These are phyloP conservation scores for Epinephelus moara DNA, from an alignment of 2,113 vertebrate species.

Conservation along the genomic window DNA sequence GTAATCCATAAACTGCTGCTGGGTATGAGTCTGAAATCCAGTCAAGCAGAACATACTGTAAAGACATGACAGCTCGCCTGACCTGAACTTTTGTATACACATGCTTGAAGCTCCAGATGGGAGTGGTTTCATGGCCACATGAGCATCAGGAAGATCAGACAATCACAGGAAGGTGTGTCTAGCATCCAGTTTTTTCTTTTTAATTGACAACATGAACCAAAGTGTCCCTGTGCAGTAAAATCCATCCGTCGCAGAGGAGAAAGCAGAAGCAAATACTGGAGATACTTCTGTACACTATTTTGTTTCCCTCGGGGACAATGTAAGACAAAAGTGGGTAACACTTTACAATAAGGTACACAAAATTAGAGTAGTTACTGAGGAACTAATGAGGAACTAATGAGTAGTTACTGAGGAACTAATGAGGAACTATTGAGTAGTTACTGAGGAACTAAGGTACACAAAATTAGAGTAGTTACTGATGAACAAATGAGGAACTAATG, in stretches of 20 bases:
- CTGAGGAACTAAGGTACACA: too few species aligned
- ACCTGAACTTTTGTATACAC: neutral
- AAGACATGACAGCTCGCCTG: neutral
- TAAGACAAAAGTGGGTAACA: neutral
- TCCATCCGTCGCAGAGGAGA: too few species aligned
- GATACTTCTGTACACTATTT: neutral
- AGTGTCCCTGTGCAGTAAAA: neutral
- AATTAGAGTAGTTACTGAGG: too few species aligned
- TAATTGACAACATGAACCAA: neutral
- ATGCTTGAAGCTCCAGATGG: neutral
- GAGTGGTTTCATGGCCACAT: neutral
- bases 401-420: too few species aligned
- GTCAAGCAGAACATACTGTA: neutral
- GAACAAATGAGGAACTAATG: too few species aligned
- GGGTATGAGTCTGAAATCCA: neutral
- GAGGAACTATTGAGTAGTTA: too few species aligned
- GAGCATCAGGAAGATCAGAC: constrained; percentile 46
- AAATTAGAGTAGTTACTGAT: too few species aligned
- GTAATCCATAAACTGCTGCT: neutral
- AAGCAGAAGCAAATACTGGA: neutral
- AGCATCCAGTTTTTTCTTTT: neutral
- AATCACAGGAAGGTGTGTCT: constrained; percentile 46
- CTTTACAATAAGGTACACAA: too few species aligned
- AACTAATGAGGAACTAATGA: too few species aligned
- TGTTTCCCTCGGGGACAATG: too few species aligned